A percentile compares a stretch with the other conserved stretches of the same genome.
These are phyloP conservation scores for Phyllostomus discolor DNA, from an alignment of 2,113 vertebrate species.

Conservation along the genomic window DNA sequence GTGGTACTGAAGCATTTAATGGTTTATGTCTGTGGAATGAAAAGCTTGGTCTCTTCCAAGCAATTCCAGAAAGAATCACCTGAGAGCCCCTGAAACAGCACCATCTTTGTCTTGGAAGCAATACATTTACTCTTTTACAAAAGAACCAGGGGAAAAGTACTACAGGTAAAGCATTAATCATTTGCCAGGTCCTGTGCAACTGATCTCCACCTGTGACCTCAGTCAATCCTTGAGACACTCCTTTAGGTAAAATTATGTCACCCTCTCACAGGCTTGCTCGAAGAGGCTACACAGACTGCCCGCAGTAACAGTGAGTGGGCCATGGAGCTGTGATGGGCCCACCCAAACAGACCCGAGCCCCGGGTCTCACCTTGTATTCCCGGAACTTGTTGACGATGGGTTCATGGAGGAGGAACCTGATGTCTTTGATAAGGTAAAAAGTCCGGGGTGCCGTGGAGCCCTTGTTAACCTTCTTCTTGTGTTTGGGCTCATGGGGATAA, in stretches of 20 bases:
- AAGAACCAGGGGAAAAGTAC: background rate
- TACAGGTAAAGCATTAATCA: background rate
- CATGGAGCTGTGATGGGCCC: background rate
- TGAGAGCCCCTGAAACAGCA: background rate
- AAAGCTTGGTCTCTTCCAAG: background rate
- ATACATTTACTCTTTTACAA: background rate
- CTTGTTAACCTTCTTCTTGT: slow-evolving; percentile 99
- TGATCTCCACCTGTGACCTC: background rate
- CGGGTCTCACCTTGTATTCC: slow-evolving; percentile 91
- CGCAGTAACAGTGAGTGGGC: background rate
- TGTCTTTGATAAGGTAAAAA: slow-evolving; percentile 97
- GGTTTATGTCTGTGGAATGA: background rate
- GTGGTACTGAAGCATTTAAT: background rate
- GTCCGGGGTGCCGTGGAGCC: slow-evolving; percentile 93
- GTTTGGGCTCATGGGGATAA: slow-evolving; percentile 96
- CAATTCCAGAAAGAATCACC: background rate
- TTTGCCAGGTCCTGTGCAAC: background rate
- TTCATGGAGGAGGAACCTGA: slow-evolving; percentile 95
- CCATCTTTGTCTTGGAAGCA: background rate
- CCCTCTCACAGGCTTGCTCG: background rate
- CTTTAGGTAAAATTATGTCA: background rate
- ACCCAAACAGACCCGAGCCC: background rate
- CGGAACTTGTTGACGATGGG: slow-evolving; percentile 95
- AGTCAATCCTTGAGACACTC: background rate
- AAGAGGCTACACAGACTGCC: background rate